Evolutionary conservation across 2,797 vertebrate species (phyloP), one percentile per base, ranked within the genome.

Genomic region (Choloepus didactylus): DNA sequence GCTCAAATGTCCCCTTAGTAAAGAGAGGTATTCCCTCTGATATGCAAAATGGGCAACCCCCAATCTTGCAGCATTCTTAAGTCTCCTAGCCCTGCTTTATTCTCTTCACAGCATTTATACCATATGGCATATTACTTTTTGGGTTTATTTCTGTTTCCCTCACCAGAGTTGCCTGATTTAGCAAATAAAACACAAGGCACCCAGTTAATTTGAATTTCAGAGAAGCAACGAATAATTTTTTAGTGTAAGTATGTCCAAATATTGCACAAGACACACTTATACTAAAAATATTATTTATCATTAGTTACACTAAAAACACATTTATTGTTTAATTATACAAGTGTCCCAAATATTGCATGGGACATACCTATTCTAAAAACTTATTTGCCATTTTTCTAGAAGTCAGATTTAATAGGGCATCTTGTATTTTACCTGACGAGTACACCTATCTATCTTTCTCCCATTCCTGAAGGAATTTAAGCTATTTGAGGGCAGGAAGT

Each of bases 161-260:
- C 2, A 44, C 5, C 88, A 82, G 88, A 29, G 67, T 29, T 38
- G 46, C 62, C n/a, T 51, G 2, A 84, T 56, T 38, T 59, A 91
- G 49, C 77, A 87, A 82, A 51, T 77, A 72, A 89, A 81, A 80
- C 59, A 72, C 0, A 73, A 5, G 9, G 31, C 1, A 70, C 9
- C 18, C 5, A 31, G 29, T 69, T 46, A 83, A 82, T 76, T 76
- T 96, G 64, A 86, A 91, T 76, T 97, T 95, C 59, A 86, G 25
- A 87, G 83, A 56, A 90, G 41, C 38, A 91, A 44, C 4, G 21
- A 76, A 80, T 70, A 60, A 11, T 31, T 62, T 62, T 41, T 80
- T 51, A n/a, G 14, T 88, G 6, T 59, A 70, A 76, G 5, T 83
- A 11, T 87, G 15, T 38, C 44, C 46, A 73, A 92, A 72, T 72